Conservation (phyloP, 2,888 invertebrate species). For the Lithophane leautieri region DNA sequence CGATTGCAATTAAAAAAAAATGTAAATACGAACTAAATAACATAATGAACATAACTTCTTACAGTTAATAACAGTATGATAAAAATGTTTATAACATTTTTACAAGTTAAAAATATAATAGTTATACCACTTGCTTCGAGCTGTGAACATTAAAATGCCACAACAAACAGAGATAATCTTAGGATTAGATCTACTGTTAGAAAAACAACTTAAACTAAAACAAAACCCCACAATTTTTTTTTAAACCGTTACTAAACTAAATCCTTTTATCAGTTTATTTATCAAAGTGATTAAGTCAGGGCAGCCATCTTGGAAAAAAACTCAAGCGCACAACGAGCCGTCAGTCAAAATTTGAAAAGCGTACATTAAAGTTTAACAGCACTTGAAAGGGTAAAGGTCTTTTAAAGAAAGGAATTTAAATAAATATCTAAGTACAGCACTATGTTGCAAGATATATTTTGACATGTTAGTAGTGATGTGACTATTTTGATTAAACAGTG, state of each 20-base stretch:
- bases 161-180: background rate
- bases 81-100: background rate
- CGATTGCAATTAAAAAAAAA: background rate
- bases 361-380: slow-evolving; percentile 57
- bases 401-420: slow-evolving; percentile 32
- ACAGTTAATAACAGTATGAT: background rate
- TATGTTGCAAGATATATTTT: slow-evolving; percentile 31
- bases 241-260: slow-evolving; percentile 66
- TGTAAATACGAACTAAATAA: background rate
- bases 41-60: background rate
- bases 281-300: slow-evolving; percentile 69
- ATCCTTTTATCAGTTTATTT: slow-evolving; percentile 76
- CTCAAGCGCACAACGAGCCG: slow-evolving; percentile 58
- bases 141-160: background rate
- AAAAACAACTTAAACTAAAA: slow-evolving; percentile 33
- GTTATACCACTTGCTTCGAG: background rate
- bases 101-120: too few species aligned
- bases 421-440: slow-evolving; percentile 2
- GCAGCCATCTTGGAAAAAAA: slow-evolving; percentile 66
- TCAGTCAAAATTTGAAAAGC: slow-evolving; percentile 69
- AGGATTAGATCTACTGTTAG: slow-evolving; percentile 9
- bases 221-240: slow-evolving; percentile 72
- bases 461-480: slow-evolving; percentile 13
- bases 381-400: slow-evolving; percentile 51
- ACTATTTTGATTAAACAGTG: background rate